These are phyloP conservation scores for Parazoanthus swiftii DNA, from an alignment of 92 coral and sea anemone genomes.

Conservation along the genomic window DNA sequence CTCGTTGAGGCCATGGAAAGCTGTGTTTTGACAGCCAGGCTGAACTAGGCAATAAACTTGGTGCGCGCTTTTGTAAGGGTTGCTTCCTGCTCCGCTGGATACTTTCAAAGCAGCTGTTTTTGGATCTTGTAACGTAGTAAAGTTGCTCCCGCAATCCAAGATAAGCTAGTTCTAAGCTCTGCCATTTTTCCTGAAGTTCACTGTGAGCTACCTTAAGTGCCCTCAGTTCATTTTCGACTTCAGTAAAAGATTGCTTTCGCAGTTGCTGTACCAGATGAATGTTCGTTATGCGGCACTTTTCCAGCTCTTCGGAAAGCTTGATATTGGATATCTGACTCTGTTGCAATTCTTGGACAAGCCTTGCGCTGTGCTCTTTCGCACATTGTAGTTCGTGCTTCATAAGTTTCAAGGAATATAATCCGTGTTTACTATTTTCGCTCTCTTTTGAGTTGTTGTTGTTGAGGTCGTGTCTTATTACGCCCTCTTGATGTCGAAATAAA, in stretches of 20 bases:
- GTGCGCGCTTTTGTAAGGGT: not conserved
- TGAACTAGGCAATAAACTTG: not conserved
- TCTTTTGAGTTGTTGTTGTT: slow-evolving; percentile 4
- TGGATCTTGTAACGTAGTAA: not conserved
- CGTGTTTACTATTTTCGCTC: not conserved
- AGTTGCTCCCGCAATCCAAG: slow-evolving; percentile 9
- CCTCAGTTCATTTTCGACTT: not conserved
- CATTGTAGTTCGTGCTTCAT: not conserved
- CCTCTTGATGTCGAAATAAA: not conserved
- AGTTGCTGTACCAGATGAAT: not conserved
- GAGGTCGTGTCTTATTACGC: not conserved
- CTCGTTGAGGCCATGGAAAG: not conserved
- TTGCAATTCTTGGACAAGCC: slow-evolving; percentile 5
- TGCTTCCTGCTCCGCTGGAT: not conserved
- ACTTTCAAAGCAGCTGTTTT: not conserved
- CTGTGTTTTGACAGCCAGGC: not conserved
- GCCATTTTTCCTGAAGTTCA: not conserved
- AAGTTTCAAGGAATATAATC: not conserved
- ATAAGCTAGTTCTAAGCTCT: not conserved
- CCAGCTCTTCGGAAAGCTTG: not conserved
- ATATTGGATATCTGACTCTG: slow-evolving; percentile 12
- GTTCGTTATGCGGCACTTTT: slow-evolving; percentile 1
- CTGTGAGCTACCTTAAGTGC: not conserved
- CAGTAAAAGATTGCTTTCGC: not conserved
- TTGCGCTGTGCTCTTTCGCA: not conserved